Base-by-base conservation (phyloP, 2,113 vertebrate genomes). In the Hyla sarda region DNA sequence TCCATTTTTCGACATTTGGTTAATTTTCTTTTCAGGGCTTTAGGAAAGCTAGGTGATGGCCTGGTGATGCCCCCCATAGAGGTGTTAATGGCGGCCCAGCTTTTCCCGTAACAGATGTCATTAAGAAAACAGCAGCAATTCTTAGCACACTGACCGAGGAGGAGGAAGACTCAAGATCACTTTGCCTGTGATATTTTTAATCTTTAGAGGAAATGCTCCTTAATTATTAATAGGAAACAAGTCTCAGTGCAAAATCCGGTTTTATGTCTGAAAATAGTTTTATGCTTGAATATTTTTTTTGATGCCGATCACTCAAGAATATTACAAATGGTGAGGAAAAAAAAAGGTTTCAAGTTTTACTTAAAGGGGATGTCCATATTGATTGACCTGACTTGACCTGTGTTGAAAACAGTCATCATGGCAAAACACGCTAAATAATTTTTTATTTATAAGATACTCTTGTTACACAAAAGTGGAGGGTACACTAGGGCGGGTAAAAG, bases 261-360 rank as follows among this genome's bases (percentile, higher is more conserved):
- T 41, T 73, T 41, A n/a, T 41, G 6, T 48, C 19, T 21, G 28
- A 14, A 54, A 56, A 77, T 48, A 77, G 48, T 34, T 77, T 77
- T 77, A 8, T 50, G 28, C 16, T 19, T 10, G 30, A 34, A 77
- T 76, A 54, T 77, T 54, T 77, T 34, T 78, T 77, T 34, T 78
- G 50, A 58, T 34, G 14, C 30, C 19, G 14, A 77, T 50, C 14
- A 54, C 50, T 37, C n/a, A n/a, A 3, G 10, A 56, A 30, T 56
- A 23, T 13, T 56, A 12, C 21, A 78, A n/a, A 23, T 37, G 34
- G 50, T 0, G 50, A 0, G 8, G 32, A 47, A 47, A 41, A 41
- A 73, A 37, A 23, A n/a, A 25, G 25, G 7, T 13, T 32, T 21
- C 6, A 56, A 56, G 21, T 19, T 14, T 30, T 28, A 65, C 60